phyloP scores from a whole-genome alignment of 2,113 vertebrate species.

The Chroicocephalus ridibundus region DNA sequence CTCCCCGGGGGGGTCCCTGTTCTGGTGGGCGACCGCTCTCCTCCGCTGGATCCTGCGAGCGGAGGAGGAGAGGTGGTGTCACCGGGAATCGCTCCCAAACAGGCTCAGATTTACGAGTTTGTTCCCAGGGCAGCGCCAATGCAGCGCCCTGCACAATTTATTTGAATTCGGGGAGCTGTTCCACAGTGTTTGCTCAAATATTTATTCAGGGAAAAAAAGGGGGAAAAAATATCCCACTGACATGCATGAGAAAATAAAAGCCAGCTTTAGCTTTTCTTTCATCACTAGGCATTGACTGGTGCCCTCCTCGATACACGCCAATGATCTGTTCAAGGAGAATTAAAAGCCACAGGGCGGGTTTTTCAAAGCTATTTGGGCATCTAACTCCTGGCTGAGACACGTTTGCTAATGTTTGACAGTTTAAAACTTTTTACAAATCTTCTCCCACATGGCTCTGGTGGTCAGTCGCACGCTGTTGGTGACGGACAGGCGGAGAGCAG shows the following conservation, averaged over 20 bases:
- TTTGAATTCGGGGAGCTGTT: neutral
- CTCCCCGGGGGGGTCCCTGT: constrained; percentile 74
- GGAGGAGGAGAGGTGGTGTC: neutral
- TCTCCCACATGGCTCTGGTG: neutral
- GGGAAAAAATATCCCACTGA: neutral
- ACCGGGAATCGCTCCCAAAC: neutral
- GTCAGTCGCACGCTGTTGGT: neutral
- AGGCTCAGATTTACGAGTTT: neutral
- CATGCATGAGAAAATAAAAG: neutral
- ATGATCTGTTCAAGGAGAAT: neutral
- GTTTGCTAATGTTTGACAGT: neutral
- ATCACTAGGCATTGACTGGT: neutral
- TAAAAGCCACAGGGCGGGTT: rapidly evolving
- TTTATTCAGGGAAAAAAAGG: neutral
- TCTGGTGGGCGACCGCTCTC: constrained; percentile 45
- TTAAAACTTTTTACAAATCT: neutral
- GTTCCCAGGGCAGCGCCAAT: rapidly evolving
- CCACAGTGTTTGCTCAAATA: neutral
- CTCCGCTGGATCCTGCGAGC: neutral
- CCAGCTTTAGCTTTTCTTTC: neutral
- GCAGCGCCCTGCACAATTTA: rapidly evolving
- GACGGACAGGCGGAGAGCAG: neutral
- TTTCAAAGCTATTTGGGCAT: neutral
- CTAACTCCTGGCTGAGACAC: neutral
- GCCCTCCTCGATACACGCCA: rapidly evolving